Evolutionary conservation across 2,888 invertebrate genomes (phyloP), one percentile per base, ranked within the genome.

Genomic region (Hartigia nigra): DNA sequence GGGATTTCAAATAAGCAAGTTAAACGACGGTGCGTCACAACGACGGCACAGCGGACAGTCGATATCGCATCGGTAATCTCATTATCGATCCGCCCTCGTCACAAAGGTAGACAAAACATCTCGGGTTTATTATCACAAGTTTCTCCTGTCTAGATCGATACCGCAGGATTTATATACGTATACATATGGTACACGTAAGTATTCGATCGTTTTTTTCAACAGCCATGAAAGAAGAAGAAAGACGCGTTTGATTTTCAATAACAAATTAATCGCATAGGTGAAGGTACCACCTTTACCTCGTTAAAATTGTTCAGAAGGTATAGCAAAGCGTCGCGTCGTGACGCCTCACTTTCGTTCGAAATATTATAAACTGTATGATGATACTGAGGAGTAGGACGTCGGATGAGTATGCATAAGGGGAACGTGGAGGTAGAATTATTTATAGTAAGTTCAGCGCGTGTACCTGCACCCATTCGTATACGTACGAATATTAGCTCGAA

Each of bases 21-120:
- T 55, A 23, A 55, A 14, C 55, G 55, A 55, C 55, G 23, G 23
- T 23, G 55, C 55, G 23, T 55, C 55, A 23, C 9, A 0, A 23
- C 55, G 55, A 23, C 55, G 55, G 23, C 55, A 55, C 55, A 5
- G 2, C 55, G 0, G 23, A 14, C 23, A 55, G 55, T 23, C 55
- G 55, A 72, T 72, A 72, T 72, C 72, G 72, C 12, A 34, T 34
- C 72, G 34, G 23, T 72, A 72, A 72, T 72, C 72, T 31, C 55
- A 74, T 72, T 76, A 76, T 78, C 76, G 78, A 78, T 76, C 76
- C 31, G 32, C 31, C 76, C 78, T 74, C 79, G 31, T 34, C 31
- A 72, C 12, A 9, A 34, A 72, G 55, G 72, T 34, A 79, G 79
- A 74, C 77, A 76, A 78, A 80, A 77, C 77, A 82, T 82, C 79